A percentile compares a stretch with the other conserved stretches of the same genome.
Conservation (phyloP, 2,113 vertebrate species). For the Desmodus rotundus region DNA sequence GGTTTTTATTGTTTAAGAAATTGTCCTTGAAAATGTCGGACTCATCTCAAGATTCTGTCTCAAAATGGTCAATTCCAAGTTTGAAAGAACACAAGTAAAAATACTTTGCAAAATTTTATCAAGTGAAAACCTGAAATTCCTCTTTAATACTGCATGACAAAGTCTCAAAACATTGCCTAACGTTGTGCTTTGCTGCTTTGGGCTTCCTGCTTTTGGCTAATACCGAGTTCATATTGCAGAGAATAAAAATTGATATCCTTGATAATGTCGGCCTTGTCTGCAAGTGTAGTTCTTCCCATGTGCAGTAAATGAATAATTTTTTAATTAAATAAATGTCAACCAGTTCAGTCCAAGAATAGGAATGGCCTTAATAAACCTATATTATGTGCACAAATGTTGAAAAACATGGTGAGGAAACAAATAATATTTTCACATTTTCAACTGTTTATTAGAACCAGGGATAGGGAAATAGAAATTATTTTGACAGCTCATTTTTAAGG, state of each 20-base stretch:
- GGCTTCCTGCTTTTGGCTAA: not conserved
- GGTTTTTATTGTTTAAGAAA: not conserved
- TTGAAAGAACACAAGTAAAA: not conserved
- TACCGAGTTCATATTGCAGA: not conserved
- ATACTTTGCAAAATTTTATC: not conserved
- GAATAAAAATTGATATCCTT: slow-evolving; percentile 45
- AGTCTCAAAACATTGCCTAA: not conserved
- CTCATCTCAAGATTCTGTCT: not conserved
- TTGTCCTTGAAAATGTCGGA: not conserved
- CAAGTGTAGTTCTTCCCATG: not conserved
- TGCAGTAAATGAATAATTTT: slow-evolving; percentile 48
- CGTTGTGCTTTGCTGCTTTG: not conserved
- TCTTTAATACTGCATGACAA: not conserved
- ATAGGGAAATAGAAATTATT: slow-evolving; percentile 9
- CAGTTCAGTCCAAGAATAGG: slow-evolving; percentile 24
- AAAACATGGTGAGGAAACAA: slow-evolving; percentile 19
- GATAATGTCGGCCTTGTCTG: slow-evolving; percentile 10
- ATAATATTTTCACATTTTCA: slow-evolving; percentile 35
- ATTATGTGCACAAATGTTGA: slow-evolving; percentile 29
- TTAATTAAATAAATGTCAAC: slow-evolving; percentile 63
- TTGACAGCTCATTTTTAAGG: slow-evolving; percentile 37
- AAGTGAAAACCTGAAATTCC: not conserved
- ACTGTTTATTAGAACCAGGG: slow-evolving; percentile 43
- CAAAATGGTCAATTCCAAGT: not conserved
- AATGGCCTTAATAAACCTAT: slow-evolving; percentile 48